Percentiles rank a stretch among this genome's conserved stretches.
These are phyloP conservation scores for Halcyon badia DNA, from an alignment of 2,797 vertebrate genomes.

Conservation along the genomic window DNA sequence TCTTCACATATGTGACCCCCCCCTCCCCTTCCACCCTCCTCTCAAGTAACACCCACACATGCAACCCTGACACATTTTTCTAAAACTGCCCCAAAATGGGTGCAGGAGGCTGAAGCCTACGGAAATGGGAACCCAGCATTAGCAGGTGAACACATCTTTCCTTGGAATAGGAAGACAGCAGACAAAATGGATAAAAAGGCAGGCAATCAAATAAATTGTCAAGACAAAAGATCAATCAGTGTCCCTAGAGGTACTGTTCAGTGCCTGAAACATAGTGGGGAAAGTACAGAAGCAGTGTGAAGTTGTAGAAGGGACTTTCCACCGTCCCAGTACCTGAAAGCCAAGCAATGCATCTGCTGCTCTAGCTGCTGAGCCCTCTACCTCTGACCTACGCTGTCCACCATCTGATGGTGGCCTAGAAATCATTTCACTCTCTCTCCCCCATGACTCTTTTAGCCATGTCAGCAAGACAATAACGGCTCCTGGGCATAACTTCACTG, in stretches of 20 bases:
- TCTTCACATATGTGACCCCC: neutral
- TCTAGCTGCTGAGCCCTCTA: neutral
- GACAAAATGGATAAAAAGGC: neutral
- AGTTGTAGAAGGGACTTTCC: neutral
- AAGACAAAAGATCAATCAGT: constrained; percentile 53
- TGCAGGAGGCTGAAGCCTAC: neutral
- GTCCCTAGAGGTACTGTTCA: neutral
- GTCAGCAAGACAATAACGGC: neutral
- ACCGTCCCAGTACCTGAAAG: neutral
- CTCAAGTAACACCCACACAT: neutral
- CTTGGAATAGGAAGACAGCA: neutral
- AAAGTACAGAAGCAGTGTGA: neutral
- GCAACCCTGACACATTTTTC: neutral
- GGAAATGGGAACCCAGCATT: neutral
- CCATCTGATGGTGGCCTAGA: neutral
- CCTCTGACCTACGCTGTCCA: neutral
- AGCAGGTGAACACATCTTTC: neutral
- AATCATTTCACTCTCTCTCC: neutral
- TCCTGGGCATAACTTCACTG: neutral
- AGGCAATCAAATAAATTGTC: constrained; percentile 23
- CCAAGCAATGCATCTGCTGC: neutral
- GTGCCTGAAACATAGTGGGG: neutral
- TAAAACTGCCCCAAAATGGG: neutral
- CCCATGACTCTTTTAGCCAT: fast-evolving
- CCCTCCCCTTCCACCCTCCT: neutral